Percentiles rank a stretch among this genome's conserved stretches.
Evolutionary conservation across 1,140 invertebrate genomes (phyloP).

Genomic region (Agrypnia vestita): DNA sequence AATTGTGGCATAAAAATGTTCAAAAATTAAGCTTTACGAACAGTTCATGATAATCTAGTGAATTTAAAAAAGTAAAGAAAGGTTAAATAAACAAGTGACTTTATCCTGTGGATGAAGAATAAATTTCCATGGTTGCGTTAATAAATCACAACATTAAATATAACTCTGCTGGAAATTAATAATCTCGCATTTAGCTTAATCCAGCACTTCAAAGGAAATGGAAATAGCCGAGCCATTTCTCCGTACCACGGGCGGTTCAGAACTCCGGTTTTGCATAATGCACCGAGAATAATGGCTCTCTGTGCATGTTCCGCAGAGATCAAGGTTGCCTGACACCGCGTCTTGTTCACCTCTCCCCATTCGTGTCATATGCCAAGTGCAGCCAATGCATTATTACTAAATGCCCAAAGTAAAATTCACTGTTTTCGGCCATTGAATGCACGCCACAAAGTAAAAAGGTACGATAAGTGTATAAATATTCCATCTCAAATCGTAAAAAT

Average conservation of each 20-base stretch:
- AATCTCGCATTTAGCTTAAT: neutral
- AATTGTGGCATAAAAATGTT: too few species aligned
- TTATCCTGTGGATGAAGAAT: too few species aligned
- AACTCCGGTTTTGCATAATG: constrained; percentile 14
- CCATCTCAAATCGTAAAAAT: too few species aligned
- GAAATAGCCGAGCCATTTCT: constrained; percentile 20
- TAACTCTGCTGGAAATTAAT: neutral
- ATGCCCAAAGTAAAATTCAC: neutral
- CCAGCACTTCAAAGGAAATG: constrained; percentile 23
- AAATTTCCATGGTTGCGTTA: too few species aligned
- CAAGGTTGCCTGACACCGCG: constrained; percentile 12
- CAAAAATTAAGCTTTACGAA: too few species aligned
- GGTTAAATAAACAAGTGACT: too few species aligned
- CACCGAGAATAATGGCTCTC: neutral
- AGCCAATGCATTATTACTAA: constrained; percentile 9
- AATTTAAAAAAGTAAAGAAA: too few species aligned
- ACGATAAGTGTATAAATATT: too few species aligned
- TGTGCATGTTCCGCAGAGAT: constrained; percentile 12
- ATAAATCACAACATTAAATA: too few species aligned
- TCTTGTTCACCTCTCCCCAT: neutral
- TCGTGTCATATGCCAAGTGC: constrained; percentile 10
- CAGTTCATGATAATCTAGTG: too few species aligned
- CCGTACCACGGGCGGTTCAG: neutral
- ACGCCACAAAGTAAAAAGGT: too few species aligned
- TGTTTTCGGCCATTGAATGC: too few species aligned